Base-by-base conservation (phyloP, 2,888 invertebrate genomes). In the Tetramorium bicarinatum region DNA sequence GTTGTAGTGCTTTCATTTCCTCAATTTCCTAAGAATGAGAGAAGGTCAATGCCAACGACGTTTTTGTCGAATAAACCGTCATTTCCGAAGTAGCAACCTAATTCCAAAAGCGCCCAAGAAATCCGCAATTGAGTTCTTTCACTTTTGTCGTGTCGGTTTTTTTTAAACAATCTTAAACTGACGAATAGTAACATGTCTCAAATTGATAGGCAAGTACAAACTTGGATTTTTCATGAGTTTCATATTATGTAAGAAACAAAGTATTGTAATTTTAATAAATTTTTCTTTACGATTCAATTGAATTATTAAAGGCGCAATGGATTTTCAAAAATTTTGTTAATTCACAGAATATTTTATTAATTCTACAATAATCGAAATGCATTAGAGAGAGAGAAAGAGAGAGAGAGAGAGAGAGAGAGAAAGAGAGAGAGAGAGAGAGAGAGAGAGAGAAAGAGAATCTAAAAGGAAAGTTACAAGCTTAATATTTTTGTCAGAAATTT, bases 1-100 rank as follows among this genome's bases (percentile, higher is more conserved):
- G 61, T 56, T 74, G 82, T 29, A 67, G 66, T 85, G 87, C 87
- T 86, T 85, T 90, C 90, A 92, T 92, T 92, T 92, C 90, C 91
- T 82, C 89, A 91, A 92, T 92, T 34, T 34, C 4, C 29, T 92
- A 92, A 90, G 88, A 80, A 76, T 85, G 87, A 82, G 77, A 85
- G 88, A 89, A 88, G 91, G 87, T 89, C 88, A 83, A 62, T 77
- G 76, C 86, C 52, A 77, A 82, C 81, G 76, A 85, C 81, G 52
- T 80, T 75, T 83, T 84, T 85, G 86, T 79, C 52, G 79, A 59
- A 15, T 61, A 82, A 84, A 6, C 54, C 80, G 56, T 74, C 80
- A 67, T 77, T 79, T 72, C 74, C 67, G 29, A 11, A 41, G 29
- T 47, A 66, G 52, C 61, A 81, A 86, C 56, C 74, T 77, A 86